These are phyloP conservation scores for Tetrapedia diversipes DNA, from an alignment of 2,888 invertebrate genomes.

Conservation along the genomic window DNA sequence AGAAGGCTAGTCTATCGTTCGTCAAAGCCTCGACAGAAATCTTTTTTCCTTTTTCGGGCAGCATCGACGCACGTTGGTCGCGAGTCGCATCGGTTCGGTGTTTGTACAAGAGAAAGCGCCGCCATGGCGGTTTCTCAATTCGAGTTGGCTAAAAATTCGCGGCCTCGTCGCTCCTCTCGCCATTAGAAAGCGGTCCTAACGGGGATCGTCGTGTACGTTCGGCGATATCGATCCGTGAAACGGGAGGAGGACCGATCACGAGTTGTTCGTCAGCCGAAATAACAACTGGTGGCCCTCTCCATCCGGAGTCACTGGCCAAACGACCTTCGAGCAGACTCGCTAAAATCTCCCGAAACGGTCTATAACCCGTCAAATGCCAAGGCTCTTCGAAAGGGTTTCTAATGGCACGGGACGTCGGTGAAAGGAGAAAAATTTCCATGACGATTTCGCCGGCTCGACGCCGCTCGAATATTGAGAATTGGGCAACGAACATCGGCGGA, in stretches of 20 bases:
- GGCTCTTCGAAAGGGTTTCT: conserved; percentile 53
- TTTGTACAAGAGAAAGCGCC: conserved; percentile 61
- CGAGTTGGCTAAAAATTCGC: conserved; percentile 36
- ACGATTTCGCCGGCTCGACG: neutral
- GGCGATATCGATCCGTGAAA: conserved; percentile 26
- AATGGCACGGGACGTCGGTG: too few relatives aligned
- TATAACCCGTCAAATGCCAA: conserved; percentile 67
- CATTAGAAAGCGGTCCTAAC: conserved; percentile 46
- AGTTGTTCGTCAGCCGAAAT: too few relatives aligned
- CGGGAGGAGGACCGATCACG: neutral
- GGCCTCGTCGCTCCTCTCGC: neutral
- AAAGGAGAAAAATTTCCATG: conserved; percentile 24
- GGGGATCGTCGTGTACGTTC: conserved; percentile 20
- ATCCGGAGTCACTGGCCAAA: neutral
- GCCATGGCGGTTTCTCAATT: conserved; percentile 54
- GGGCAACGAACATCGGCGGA: neutral
- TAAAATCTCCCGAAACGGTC: conserved; percentile 44
- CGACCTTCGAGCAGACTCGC: conserved; percentile 4
- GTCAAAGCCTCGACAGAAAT: too few relatives aligned
- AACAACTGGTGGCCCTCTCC: too few relatives aligned
- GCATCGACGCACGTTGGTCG: neutral
- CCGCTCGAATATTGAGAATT: conserved; percentile 11
- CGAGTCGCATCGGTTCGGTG: conserved; percentile 12
- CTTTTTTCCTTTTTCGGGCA: too few relatives aligned
- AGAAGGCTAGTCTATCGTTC: too few relatives aligned